These are phyloP conservation scores for Sarcophaga subvicina DNA, from an alignment of 2,888 invertebrate species.

Conservation along the genomic window DNA sequence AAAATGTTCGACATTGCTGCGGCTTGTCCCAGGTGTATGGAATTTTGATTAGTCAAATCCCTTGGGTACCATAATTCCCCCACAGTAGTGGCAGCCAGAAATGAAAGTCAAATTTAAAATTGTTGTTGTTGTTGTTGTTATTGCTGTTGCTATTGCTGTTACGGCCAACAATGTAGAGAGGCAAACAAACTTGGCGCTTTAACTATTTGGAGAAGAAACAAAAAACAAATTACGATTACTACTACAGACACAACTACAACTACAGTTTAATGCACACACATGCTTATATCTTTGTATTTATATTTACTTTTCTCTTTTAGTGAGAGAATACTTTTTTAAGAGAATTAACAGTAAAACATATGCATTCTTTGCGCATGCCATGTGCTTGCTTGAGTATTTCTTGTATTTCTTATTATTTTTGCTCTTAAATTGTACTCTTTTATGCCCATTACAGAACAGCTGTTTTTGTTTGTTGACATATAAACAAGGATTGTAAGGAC, in stretches of 20 bases:
- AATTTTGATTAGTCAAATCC: slow-evolving; percentile 82
- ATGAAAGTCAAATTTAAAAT: slow-evolving; percentile 62
- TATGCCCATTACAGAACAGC: slow-evolving; percentile 55
- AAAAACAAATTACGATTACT: slow-evolving; percentile 1
- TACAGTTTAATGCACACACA: background rate
- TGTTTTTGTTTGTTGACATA: slow-evolving; percentile 40
- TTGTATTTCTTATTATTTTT: background rate
- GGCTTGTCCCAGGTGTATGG: slow-evolving; percentile 79
- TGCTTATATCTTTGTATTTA: background rate
- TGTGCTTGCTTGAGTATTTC: background rate
- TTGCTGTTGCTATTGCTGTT: slow-evolving; percentile 6
- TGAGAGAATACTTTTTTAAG: slow-evolving; percentile 14
- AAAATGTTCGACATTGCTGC: slow-evolving; percentile 66
- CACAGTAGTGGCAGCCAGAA: slow-evolving; percentile 70
- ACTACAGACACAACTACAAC: background rate
- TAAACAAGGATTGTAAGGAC: background rate
- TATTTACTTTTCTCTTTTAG: no score
- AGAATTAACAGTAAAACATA: background rate
- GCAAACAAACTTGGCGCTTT: slow-evolving; percentile 26
- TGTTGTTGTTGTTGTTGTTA: slow-evolving; percentile 31
- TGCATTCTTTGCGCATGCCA: slow-evolving; percentile 19
- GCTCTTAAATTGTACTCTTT: slow-evolving; percentile 32
- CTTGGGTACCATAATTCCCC: slow-evolving; percentile 81
- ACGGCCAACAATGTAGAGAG: slow-evolving; percentile 33
- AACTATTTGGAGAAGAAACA: background rate